Evolutionary conservation across 30 jellyfish, hydroid and myxozoan genomes (phyloP).

Genomic region (Catostylus mosaicus): DNA sequence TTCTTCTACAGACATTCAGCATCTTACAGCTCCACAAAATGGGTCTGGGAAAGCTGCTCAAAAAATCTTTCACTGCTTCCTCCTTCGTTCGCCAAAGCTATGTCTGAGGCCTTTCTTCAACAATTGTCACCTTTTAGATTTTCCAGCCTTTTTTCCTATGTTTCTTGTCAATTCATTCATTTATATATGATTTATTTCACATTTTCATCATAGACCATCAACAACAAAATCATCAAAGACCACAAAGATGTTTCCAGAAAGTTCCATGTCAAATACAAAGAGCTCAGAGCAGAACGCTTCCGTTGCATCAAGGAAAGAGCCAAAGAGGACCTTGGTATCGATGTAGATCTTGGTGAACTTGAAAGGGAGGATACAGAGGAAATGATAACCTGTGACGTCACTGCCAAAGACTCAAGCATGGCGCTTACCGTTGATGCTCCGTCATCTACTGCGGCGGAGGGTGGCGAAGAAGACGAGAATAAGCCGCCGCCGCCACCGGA

Average conservation of each 20-base stretch:
- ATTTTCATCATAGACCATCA: conserved; percentile 64
- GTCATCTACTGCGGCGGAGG: background rate
- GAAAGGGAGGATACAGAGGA: conserved; percentile 64
- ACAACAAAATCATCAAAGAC: conserved; percentile 64
- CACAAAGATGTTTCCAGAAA: conserved; percentile 63
- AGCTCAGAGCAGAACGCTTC: conserved; percentile 80
- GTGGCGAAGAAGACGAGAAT: conserved; percentile 12
- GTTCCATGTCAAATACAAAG: conserved; percentile 66
- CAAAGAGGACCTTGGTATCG: conserved; percentile 57
- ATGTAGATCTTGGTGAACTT: conserved; percentile 58
- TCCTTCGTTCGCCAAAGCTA: too few species aligned
- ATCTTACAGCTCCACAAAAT: too few species aligned
- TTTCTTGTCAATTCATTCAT: too few species aligned
- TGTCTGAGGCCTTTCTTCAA: too few species aligned
- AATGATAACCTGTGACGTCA: conserved; percentile 24
- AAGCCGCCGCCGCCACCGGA: conserved; percentile 56
- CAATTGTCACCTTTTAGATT: too few species aligned
- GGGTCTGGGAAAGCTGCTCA: too few species aligned
- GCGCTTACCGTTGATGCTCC: conserved; percentile 36
- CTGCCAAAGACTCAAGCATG: conserved; percentile 29
- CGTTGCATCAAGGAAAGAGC: conserved; percentile 76
- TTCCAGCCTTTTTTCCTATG: too few species aligned
- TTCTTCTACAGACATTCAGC: too few species aligned
- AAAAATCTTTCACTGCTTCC: too few species aligned
- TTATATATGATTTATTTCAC: background rate